Evolutionary conservation across 1,140 invertebrate species (phyloP).

Genomic region (Drosophila ficusphila): DNA sequence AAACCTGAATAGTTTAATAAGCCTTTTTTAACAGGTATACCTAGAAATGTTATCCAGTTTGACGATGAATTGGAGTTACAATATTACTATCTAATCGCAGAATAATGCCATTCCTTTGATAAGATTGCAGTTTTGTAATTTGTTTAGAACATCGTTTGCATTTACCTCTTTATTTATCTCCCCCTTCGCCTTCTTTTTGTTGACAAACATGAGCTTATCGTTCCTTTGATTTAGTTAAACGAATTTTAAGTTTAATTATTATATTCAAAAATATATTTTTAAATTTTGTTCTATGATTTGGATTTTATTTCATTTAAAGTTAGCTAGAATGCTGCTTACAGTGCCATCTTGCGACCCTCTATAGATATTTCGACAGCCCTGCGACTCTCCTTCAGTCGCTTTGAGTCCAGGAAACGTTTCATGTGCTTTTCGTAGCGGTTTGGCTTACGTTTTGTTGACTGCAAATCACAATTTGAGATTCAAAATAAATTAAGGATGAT

Average conservation of each 20-base stretch:
- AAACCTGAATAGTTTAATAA: no score
- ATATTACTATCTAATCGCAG: no score
- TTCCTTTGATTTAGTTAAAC: background rate
- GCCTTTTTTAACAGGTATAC: no score
- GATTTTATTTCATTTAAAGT: constrained; percentile 28
- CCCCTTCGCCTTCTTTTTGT: background rate
- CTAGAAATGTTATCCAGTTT: no score
- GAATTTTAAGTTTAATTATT: constrained; percentile 14
- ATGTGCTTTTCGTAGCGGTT: constrained; percentile 96
- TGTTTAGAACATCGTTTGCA: background rate
- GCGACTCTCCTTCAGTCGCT: constrained; percentile 90
- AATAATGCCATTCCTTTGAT: no score
- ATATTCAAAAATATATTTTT: constrained; percentile 56
- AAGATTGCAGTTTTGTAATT: background rate
- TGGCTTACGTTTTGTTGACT: constrained; percentile 92
- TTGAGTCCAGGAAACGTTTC: constrained; percentile 94
- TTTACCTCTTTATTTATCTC: no score
- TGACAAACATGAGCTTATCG: no score
- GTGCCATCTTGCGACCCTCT: constrained; percentile 97
- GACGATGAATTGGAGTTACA: no score
- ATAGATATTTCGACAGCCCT: constrained; percentile 97
- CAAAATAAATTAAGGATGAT: no score
- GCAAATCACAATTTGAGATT: constrained; percentile 15
- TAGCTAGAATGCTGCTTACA: constrained; percentile 86
- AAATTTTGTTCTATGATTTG: constrained; percentile 54